Evolutionary conservation across 2,888 invertebrate genomes (phyloP).

Genomic region (Pseudolycoriella hygida): DNA sequence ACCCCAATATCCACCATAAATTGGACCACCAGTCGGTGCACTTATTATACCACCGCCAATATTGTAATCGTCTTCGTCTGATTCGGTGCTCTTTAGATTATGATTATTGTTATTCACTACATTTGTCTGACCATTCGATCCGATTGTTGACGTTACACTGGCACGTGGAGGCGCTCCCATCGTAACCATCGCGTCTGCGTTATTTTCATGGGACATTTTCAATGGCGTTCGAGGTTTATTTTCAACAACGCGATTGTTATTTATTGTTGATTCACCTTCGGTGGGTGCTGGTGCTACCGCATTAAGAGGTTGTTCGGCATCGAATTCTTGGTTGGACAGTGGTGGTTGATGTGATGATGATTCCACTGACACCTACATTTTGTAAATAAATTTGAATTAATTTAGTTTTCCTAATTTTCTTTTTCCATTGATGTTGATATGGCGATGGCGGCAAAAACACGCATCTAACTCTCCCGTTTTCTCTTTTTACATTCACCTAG

Average conservation of each 20-base stretch:
- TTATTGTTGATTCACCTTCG: not conserved
- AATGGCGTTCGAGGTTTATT: conserved; percentile 5
- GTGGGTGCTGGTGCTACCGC: not conserved
- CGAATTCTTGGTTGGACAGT: not conserved
- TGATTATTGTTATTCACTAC: conserved; percentile 1
- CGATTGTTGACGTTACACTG: conserved; percentile 13
- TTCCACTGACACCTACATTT: conserved; percentile 8
- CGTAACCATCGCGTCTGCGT: conserved; percentile 12
- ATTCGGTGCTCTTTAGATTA: not conserved
- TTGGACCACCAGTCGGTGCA: not conserved
- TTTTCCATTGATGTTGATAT: not conserved
- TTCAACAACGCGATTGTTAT: not conserved
- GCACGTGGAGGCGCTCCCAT: conserved; percentile 12
- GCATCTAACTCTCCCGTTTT: not conserved
- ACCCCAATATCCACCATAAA: conserved; percentile 16
- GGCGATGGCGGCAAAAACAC: not conserved
- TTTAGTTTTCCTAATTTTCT: not conserved
- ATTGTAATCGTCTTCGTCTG: conserved; percentile 4
- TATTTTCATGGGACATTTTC: conserved; percentile 5
- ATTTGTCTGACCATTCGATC: conserved; percentile 10
- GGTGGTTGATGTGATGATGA: conserved; percentile 5
- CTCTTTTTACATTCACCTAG: too few species aligned
- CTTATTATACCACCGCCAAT: conserved; percentile 3
- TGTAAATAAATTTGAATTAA: not conserved
- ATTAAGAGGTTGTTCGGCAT: not conserved